A percentile compares a stretch with the other conserved stretches of the same genome.
These are phyloP conservation scores for Tricholaema leucomelas DNA, from an alignment of 2,113 vertebrate genomes.

Conservation along the genomic window DNA sequence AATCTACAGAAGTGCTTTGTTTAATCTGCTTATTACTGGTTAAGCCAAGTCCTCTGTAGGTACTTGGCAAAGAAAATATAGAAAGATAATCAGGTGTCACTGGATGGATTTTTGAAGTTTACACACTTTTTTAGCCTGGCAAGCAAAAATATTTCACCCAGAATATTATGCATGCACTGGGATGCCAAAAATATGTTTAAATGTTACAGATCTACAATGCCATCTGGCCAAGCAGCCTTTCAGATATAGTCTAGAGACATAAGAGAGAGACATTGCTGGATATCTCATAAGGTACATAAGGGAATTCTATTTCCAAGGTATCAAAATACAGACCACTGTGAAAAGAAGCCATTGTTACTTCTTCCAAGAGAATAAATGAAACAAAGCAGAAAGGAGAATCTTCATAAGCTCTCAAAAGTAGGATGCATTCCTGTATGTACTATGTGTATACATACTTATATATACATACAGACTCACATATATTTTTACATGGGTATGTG, in stretches of 20 bases:
- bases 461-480: neutral
- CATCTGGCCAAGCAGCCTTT: constrained; percentile 61
- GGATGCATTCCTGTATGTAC: rapidly evolving
- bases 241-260: constrained; percentile 23
- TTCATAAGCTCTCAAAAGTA: neutral
- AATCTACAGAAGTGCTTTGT: neutral
- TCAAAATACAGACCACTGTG: neutral
- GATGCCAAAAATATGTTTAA: constrained; percentile 59
- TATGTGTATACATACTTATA: neutral
- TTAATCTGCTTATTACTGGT: neutral
- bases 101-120: constrained; percentile 45
- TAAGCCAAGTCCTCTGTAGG: neutral
- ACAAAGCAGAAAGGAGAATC: neutral
- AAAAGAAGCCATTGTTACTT: neutral
- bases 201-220: constrained; percentile 44
- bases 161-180: constrained; percentile 30
- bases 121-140: constrained; percentile 60
- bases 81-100: constrained; percentile 15
- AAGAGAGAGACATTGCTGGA: constrained; percentile 15
- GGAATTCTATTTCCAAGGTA: neutral
- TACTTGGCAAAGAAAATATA: neutral
- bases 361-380: neutral
- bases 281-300: neutral
- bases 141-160: constrained; percentile 62
- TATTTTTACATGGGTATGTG: neutral